Evolutionary conservation across 37 sponge, comb jelly and placozoan genomes (phyloP), one percentile per base, ranked within the genome.

Genomic region (Hormiphora californensis): DNA sequence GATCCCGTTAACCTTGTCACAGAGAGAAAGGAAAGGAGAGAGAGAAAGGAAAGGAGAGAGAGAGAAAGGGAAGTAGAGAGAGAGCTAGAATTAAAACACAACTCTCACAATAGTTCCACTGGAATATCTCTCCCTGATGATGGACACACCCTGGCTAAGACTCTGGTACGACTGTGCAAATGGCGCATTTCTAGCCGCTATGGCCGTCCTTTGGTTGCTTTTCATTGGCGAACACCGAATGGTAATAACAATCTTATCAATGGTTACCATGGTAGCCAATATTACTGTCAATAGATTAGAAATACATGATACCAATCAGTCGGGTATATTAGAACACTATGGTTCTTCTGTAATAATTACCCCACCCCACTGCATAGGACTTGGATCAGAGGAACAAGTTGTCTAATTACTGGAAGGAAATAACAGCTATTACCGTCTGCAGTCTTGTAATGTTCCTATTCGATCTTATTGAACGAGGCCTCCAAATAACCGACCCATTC

Each of bases 361-460:
- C n/a, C n/a, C n/a, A n/a, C n/a, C n/a, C n/a, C n/a, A n/a, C n/a
- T 57, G 40, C 25, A 23, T 28, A 73, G 81, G 81, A 73, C 25
- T 17, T 73, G 23, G 81, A 73, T 28, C 36, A 73, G 44, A 39
- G 81, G 8, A 73, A 73, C 81, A 73, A 73, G 25, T 73, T 73
- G 28, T 73, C 81, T 19, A 73, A 73, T 46, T 73, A 73, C 25
- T 73, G 81, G 81, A 73, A 73, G 44, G 81, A 73, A 28, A 73
- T 73, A 39, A 73, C 81, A 33, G 25, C 36, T 9, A 73, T 73
- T 25, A 3, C 17, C 9, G 46, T 73, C 28, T 73, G 81, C 23
- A 19, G 39, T 27, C 43, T 22, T 33, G 81, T 73, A 43, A 73
- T 73, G 81, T 73, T 73, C 81, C 44, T 73, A 4, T 73, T 73